These are phyloP conservation scores for Cettia cetti DNA, from an alignment of 2,113 vertebrate species.

Conservation along the genomic window DNA sequence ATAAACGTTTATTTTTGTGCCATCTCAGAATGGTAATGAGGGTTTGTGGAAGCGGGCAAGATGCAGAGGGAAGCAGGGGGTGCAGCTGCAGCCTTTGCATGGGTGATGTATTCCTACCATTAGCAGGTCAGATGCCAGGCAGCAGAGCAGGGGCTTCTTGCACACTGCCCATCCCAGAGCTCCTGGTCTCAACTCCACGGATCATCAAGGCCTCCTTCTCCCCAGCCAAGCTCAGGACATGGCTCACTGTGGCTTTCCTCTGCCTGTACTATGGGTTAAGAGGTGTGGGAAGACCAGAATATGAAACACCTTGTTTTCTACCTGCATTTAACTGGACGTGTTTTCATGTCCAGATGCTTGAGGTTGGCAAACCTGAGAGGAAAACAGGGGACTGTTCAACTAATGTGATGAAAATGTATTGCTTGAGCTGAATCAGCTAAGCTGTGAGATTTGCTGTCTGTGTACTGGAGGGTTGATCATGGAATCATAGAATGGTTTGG, in stretches of 20 bases:
- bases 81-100: not conserved
- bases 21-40: not conserved
- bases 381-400: not conserved
- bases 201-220: not conserved
- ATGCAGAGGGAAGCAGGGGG: not conserved
- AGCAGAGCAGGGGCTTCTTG: not conserved
- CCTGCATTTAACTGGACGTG: not conserved
- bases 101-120: not conserved
- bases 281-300: not conserved
- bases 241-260: not conserved
- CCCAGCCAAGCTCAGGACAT: not conserved
- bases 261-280: not conserved
- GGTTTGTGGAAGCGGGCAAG: not conserved
- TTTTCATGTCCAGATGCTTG: not conserved
- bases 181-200: not conserved
- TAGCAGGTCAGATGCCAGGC: not conserved
- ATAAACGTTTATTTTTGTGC: constrained; percentile 40
- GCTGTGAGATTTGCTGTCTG: not conserved
- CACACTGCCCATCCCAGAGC: not conserved
- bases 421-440: not conserved
- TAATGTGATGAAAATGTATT: not conserved
- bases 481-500: not conserved
- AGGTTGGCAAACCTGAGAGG: not conserved
- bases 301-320: not conserved
- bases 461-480: not conserved